A percentile compares a stretch with the other conserved stretches of the same genome.
phyloP scores from a whole-genome alignment of 2,888 invertebrate genomes.

The Diplazon laetatorius region DNA sequence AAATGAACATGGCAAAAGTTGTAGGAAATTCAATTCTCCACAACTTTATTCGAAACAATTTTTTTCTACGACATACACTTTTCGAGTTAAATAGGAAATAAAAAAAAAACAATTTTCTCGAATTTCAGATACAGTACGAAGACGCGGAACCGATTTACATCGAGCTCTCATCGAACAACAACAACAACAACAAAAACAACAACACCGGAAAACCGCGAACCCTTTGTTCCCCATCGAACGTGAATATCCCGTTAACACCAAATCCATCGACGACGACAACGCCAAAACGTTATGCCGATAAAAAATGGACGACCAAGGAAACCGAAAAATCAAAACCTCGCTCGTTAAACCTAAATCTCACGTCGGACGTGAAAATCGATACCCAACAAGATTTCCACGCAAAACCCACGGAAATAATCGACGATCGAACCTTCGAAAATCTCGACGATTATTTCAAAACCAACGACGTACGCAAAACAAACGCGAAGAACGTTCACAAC shows the following conservation, averaged over 20 bases:
- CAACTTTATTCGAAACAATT: too few relatives aligned
- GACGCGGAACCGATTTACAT: slow-evolving; percentile 70
- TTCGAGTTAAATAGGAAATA: too few relatives aligned
- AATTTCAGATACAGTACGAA: slow-evolving; percentile 74
- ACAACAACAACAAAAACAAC: slow-evolving; percentile 57
- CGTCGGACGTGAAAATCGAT: too few relatives aligned
- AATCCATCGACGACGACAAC: slow-evolving; percentile 33
- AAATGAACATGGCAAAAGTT: too few relatives aligned
- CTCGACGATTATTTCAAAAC: slow-evolving; percentile 30
- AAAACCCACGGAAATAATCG: neutral
- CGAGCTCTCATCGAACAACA: slow-evolving; percentile 68
- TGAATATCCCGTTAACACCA: slow-evolving; percentile 33
- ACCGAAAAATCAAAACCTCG: neutral
- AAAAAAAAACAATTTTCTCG: too few relatives aligned
- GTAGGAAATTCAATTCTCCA: too few relatives aligned
- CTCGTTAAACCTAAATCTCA: slow-evolving; percentile 35
- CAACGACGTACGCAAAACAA: slow-evolving; percentile 16
- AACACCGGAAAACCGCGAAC: slow-evolving; percentile 19
- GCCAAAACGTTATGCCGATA: slow-evolving; percentile 42
- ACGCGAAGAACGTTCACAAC: slow-evolving; percentile 45
- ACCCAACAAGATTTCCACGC: too few relatives aligned
- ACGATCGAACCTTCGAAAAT: slow-evolving; percentile 3
- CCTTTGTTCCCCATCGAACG: slow-evolving; percentile 28
- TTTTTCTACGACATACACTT: too few relatives aligned
- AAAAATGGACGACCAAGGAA: slow-evolving; percentile 3